Evolutionary conservation across 1,140 invertebrate genomes (phyloP), one percentile per base, ranked within the genome.

Genomic region (Oreohelix idahoensis): DNA sequence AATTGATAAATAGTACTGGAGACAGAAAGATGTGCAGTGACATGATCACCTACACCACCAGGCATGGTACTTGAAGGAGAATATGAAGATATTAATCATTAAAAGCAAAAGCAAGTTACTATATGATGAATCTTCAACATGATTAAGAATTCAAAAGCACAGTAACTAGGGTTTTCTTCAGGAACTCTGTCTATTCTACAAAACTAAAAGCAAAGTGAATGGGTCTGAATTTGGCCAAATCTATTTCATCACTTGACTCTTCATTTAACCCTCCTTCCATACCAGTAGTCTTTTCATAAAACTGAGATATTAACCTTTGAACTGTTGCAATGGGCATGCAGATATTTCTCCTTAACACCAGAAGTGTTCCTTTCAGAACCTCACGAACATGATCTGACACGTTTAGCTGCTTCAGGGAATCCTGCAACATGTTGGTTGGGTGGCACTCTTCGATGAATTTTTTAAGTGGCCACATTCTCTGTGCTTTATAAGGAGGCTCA

Each of bases 391-490:
- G 15, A 11, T 26, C 39, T 11, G 79, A 81, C 11, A 66, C 45
- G 4, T 70, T 8, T 11, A 81, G 15, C 13, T 45, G 20, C 10
- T 23, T 45, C 20, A 81, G 38, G 20, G 4, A 23, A 4, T 39
- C 63, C 17, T 79, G 79, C 39, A 88, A 39, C 87, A 88, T 88
- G 17, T 42, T 51, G 15, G 75, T 75, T 20, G 87, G 84, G 45
- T 87, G 81, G 35, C 87, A 79, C 29, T 79, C 58, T 13, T 51
- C 45, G 0, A 84, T 83, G 80, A 87, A 88, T 49, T 84, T 81
- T 53, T 79, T 76, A 32, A 88, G 69, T 36, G 73, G 35, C 83
- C 78, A 82, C 63, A 58, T 35, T 42, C 83, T 71, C 58, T 87
- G 83, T 10, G 82, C 69, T 35, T 53, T 35, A 79, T 84, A 88